Base-by-base conservation (phyloP, 2,888 invertebrate genomes). In the Caenorhabditis uteleia region DNA sequence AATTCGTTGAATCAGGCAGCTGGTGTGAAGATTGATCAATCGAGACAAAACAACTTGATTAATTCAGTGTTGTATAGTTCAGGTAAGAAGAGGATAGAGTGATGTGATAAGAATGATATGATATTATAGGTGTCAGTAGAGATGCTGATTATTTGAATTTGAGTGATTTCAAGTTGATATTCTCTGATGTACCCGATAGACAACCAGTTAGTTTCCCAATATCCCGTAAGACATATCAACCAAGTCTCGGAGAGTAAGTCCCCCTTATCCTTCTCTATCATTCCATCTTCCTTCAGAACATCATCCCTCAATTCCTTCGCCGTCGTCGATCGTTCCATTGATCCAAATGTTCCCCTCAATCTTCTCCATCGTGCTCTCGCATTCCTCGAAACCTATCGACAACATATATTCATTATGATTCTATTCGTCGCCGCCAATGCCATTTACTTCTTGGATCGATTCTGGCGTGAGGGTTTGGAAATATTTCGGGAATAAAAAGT, bases 341-440 rank as follows among this genome's bases (percentile, higher is more conserved):
- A 47, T 38, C 38, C 21, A 7, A 27, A 47, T 2, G 65, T 48
- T 5, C 59, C 65, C 2, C 21, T 49, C 8, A 58, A 44, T 1
- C n/a, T 49, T 7, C n/a, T 54, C 43, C 48, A 54, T 21, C 40
- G 58, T 36, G 26, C 54, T 4, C 33, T 55, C 21, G 94, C 95
- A 0, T 94, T 92, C 83, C 86, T 95, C 59, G 95, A 95, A 86
- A 94, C 95, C 84, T 93, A 95, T 84, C 87, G 75, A 14, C 95
- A 95, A 82, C 94, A 95, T 83, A 93, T 95, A 66, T 93, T 94
- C 84, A 94, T 94, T 83, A 86, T 95, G 29, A 93, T 95, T 84
- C 87, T 95, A 7, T 95, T 94, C 86, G 94, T 93, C 83, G 92
- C 94, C n/a, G 88, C 92, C 42, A 94, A 93, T 2, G 91, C 93